Percentiles rank a stretch among this genome's conserved stretches.
These are phyloP conservation scores for Chydorus sphaericus DNA, from an alignment of 2,888 invertebrate species.

Conservation along the genomic window DNA sequence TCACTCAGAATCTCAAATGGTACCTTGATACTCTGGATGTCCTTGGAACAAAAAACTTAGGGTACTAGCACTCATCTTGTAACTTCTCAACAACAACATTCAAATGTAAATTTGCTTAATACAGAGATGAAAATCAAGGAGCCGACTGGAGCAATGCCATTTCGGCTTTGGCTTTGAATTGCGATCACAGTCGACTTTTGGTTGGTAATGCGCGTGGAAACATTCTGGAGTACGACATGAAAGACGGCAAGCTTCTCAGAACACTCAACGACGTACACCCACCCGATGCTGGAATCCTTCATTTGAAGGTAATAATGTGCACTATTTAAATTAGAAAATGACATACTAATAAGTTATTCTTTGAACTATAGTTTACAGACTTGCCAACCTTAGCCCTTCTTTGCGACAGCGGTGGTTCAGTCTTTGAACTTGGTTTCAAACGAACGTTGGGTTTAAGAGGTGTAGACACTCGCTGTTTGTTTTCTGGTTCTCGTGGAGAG, in stretches of 20 bases:
- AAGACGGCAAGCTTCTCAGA: conserved; percentile 14
- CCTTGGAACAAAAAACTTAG: background rate
- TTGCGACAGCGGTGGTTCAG: conserved; percentile 88
- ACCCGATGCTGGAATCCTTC: conserved; percentile 13
- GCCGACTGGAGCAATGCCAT: conserved; percentile 8
- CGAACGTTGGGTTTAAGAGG: conserved; percentile 73
- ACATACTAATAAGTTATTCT: conserved; percentile 16
- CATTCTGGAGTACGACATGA: conserved; percentile 12
- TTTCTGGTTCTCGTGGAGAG: conserved; percentile 94
- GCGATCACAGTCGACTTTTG: conserved; percentile 10
- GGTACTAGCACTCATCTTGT: background rate
- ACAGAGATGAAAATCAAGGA: background rate
- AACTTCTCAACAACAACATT: too few species aligned
- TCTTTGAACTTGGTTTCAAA: conserved; percentile 82
- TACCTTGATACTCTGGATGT: conserved; percentile 10
- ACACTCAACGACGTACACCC: conserved; percentile 11
- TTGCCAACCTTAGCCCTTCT: conserved; percentile 57
- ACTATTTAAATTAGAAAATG: background rate
- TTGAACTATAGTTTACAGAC: conserved; percentile 45
- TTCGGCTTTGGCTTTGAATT: conserved; percentile 14
- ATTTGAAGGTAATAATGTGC: conserved; percentile 5
- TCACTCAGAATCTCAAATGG: conserved; percentile 14
- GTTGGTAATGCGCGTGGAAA: conserved; percentile 11
- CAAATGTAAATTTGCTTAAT: background rate
- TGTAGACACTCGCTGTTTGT: conserved; percentile 81